Conservation (phyloP, 2,113 vertebrate genomes). For the Proteles cristata region DNA sequence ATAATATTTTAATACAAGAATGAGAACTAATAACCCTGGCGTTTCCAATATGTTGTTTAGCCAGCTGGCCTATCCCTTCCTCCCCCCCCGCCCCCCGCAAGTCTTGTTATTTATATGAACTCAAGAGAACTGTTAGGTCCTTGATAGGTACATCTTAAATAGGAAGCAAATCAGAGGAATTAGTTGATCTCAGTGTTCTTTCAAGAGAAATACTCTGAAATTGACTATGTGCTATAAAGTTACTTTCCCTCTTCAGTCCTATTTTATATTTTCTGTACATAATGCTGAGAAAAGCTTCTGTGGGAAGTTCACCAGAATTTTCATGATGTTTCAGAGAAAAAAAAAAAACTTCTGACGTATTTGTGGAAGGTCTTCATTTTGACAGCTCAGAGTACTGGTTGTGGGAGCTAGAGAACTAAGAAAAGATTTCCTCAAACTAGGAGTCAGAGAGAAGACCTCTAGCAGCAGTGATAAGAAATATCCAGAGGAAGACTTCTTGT, state of each 20-base stretch:
- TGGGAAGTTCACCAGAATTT: constrained; percentile 34
- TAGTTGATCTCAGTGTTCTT: neutral
- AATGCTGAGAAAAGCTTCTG: constrained; percentile 15
- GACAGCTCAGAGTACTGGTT: constrained; percentile 39
- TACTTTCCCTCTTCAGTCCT: neutral
- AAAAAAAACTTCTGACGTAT: constrained; percentile 12
- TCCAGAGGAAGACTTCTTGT: neutral
- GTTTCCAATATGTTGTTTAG: neutral
- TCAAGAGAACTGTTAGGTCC: neutral
- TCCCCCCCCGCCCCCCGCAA: neutral
- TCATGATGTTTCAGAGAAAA: neutral
- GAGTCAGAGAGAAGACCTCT: neutral
- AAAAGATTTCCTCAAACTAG: constrained; percentile 22
- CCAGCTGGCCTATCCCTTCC: neutral
- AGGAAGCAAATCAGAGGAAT: constrained; percentile 56
- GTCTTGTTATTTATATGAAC: constrained; percentile 44
- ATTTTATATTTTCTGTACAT: neutral
- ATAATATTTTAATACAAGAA: constrained; percentile 23
- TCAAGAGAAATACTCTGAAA: neutral
- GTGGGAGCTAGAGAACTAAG: neutral
- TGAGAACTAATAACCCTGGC: neutral
- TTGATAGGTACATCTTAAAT: constrained; percentile 54
- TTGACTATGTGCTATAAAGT: neutral
- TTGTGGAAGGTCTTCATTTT: constrained; percentile 51
- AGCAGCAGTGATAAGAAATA: neutral